Evolutionary conservation across 2,888 invertebrate species (phyloP).

Genomic region (Fragum sueziense): DNA sequence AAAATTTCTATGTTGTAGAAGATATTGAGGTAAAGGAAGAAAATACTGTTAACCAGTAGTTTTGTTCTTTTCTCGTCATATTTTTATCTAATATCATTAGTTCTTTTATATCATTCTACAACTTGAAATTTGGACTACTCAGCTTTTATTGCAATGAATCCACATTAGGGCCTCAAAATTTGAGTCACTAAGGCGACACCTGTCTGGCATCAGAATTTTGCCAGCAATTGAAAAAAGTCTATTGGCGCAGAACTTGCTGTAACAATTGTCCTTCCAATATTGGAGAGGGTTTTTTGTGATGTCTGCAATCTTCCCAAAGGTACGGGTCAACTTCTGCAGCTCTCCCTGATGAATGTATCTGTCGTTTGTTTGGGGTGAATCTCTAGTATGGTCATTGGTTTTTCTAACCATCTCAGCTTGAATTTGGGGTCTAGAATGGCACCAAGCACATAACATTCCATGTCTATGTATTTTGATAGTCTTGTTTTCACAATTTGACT

Average conservation of each 20-base stretch:
- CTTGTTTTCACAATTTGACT: slow-evolving; percentile 8
- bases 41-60: too few species aligned
- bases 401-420: slow-evolving; percentile 27
- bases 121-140: too few species aligned
- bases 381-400: neutral
- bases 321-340: slow-evolving; percentile 8
- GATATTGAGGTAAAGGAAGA: too few species aligned
- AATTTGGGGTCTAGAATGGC: slow-evolving; percentile 35
- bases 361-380: neutral
- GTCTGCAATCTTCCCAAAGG: neutral
- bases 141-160: slow-evolving; percentile 41
- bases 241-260: slow-evolving; percentile 38
- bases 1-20: too few species aligned
- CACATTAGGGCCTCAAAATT: slow-evolving; percentile 43
- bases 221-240: slow-evolving; percentile 42
- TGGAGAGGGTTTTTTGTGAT: slow-evolving; percentile 19
- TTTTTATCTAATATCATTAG: too few species aligned
- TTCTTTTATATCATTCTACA: too few species aligned
- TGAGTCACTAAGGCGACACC: slow-evolving; percentile 29
- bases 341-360: neutral
- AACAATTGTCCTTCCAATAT: slow-evolving; percentile 23
- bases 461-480: slow-evolving; percentile 9
- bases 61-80: too few species aligned
- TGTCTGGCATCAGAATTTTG: slow-evolving; percentile 42
- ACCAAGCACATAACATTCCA: slow-evolving; percentile 16